Evolutionary conservation across 2,888 invertebrate genomes (phyloP), one percentile per base, ranked within the genome.

Genomic region (Atrina japonica): DNA sequence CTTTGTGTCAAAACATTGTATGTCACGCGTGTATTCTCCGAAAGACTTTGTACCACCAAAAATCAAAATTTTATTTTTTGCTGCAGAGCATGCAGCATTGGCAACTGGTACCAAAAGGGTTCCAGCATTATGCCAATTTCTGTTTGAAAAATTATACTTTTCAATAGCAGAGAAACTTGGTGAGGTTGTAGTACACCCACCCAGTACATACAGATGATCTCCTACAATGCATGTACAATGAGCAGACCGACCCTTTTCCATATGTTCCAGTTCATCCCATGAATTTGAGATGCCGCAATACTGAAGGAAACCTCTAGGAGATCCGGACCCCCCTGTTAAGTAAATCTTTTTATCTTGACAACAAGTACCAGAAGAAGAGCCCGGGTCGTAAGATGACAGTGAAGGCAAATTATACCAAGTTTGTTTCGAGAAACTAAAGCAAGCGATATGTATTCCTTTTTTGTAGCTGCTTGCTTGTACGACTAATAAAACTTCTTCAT

Each of bases 1-100:
- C 2, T 66, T 56, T 2, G 81, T 79, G 60, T 85, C 80, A 67
- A 78, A 85, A 47, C 77, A 77, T 66, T 85, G 85, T 52, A 83
- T 82, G 23, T 80, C 82, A 27, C 81, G 78, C 0, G 76, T 73
- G 59, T 81, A 83, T 2, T 77, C 77, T 23, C 81, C 81, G 27
- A 75, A 64, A 1, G 67, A 71, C 40, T 79, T 75, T 1, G 82
- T 76, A 0, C 85, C 85, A 11, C 85, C 85, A 66, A 83, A 81
- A 16, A 81, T 64, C 35, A 80, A 78, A 50, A 85, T 82, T 45
- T 69, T 78, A 3, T 80, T 66, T 9, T 77, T 80, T 7, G 78
- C 66, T 7, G 78, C 75, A 30, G 83, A 72, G 50, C 77, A 78
- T 0, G 83, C 74, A 14, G 82, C 77, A 68, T 83, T 80, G 41